Base-by-base conservation (phyloP, 2,888 invertebrate species). In the Tiphia femorata region DNA sequence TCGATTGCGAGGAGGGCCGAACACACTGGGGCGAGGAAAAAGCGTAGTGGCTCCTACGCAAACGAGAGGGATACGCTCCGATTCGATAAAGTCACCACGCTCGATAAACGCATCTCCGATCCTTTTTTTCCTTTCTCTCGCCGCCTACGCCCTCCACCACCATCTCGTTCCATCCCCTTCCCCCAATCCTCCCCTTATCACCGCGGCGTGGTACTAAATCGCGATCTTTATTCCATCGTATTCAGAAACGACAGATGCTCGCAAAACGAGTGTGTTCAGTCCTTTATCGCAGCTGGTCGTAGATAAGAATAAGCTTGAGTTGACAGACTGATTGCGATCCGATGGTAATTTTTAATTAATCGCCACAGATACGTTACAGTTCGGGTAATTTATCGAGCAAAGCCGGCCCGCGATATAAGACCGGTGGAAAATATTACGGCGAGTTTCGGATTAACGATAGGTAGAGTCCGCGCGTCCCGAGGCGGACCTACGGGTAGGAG, bases 241-340 rank as follows among this genome's bases (percentile, higher is more conserved):
- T 23, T 27, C 30, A 43, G 38, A 49, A 44, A 41, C 37, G 41
- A 30, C 35, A 40, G 55, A 55, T 52, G 49, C 47, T 44, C 25
- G 17, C 23, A n/a, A n/a, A 48, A 37, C 17, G n/a, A 41, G 33
- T 43, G n/a, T n/a, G 38, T 46, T 57, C 46, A 14, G 30, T 53
- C 48, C 53, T 55, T 62, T 60, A 63, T 68, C 62, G 54, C 43
- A 61, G 47, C 52, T 57, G 64, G 42, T 44, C 27, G 42, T 17
- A 53, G 69, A 63, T 69, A 69, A 65, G 68, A 48, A n/a, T 21
- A 49, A 60, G 49, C 48, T 27, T 37, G 33, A 53, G 57, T 49
- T 51, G 42, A 46, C 43, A 57, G 44, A 59, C 57, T 49, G 67
- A 67, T 64, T 47, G 44, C 57, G 43, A 63, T 53, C 54, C 48